phyloP scores from a whole-genome alignment of 2,797 vertebrate genomes.

The Halcyon leucocephala region DNA sequence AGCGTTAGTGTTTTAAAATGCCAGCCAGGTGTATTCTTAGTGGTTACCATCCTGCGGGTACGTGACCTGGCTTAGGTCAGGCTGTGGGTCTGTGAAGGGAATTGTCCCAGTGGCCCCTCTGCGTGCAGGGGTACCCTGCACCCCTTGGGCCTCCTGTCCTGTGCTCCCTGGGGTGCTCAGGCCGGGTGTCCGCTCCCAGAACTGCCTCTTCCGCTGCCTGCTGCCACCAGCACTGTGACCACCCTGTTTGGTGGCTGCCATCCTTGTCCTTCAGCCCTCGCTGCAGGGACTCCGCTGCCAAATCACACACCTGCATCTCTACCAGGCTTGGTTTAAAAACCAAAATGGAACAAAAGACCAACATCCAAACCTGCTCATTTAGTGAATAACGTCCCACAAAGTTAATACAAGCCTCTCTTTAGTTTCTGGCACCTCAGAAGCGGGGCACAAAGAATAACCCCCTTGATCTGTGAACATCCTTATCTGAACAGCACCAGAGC shows the following conservation, averaged over 20 bases:
- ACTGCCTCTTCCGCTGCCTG: not conserved
- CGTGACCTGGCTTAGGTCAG: not conserved
- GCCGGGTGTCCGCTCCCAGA: rapidly evolving
- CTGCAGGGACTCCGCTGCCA: not conserved
- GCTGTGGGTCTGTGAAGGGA: not conserved
- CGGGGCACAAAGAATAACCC: not conserved
- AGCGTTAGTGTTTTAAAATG: not conserved
- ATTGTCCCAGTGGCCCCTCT: not conserved
- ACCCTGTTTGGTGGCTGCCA: not conserved
- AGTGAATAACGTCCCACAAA: not conserved
- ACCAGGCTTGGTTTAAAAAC: not conserved
- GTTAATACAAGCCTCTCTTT: not conserved
- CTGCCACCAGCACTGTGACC: rapidly evolving
- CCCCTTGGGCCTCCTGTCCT: rapidly evolving
- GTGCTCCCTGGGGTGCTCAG: not conserved
- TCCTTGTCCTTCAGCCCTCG: not conserved
- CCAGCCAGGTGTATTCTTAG: rapidly evolving
- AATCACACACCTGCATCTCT: rapidly evolving
- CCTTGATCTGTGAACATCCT: not conserved
- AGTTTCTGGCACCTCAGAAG: not conserved
- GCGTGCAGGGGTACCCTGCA: rapidly evolving
- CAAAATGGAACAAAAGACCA: not conserved
- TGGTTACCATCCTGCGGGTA: not conserved
- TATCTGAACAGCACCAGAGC: not conserved
- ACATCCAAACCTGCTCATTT: not conserved